A percentile compares a stretch with the other conserved stretches of the same genome.
phyloP scores from a whole-genome alignment of 2,797 vertebrate species.

The Sebastes miniatus region DNA sequence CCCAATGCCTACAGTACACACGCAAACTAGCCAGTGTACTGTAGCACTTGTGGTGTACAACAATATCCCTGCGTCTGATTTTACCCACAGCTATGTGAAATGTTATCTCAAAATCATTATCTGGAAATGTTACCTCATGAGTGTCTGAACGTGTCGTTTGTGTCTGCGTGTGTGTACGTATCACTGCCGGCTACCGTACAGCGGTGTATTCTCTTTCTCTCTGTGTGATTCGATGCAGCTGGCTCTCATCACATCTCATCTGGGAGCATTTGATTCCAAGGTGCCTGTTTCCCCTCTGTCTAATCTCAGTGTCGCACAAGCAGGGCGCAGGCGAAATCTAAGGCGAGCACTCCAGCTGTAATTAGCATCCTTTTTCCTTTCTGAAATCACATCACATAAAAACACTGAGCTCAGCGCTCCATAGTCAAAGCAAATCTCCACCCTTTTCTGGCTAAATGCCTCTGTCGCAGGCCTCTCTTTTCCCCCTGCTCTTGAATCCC shows the following conservation, averaged over 20 bases:
- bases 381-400: slow-evolving; percentile 71
- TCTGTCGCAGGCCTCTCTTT: slow-evolving; percentile 7
- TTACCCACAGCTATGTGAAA: slow-evolving; percentile 58
- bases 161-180: slow-evolving; percentile 20
- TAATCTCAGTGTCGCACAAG: slow-evolving; percentile 80
- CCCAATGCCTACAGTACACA: background rate
- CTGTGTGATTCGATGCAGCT: slow-evolving; percentile 75
- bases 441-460: slow-evolving; percentile 32
- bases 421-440: slow-evolving; percentile 30
- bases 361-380: slow-evolving; percentile 78
- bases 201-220: slow-evolving; percentile 51
- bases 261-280: slow-evolving; percentile 83
- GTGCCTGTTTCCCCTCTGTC: slow-evolving; percentile 77
- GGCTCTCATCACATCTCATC: slow-evolving; percentile 81
- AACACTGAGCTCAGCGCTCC: slow-evolving; percentile 41
- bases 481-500: slow-evolving; percentile 44
- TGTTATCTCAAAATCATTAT: slow-evolving; percentile 71
- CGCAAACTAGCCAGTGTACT: background rate
- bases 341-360: slow-evolving; percentile 64
- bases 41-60: slow-evolving; percentile 22
- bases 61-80: slow-evolving; percentile 40
- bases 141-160: slow-evolving; percentile 41
- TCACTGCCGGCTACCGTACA: slow-evolving; percentile 67
- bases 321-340: slow-evolving; percentile 74
- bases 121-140: slow-evolving; percentile 63